Evolutionary conservation across 2,888 invertebrate genomes (phyloP), one percentile per base, ranked within the genome.

Genomic region (Metopia argyrocephala): DNA sequence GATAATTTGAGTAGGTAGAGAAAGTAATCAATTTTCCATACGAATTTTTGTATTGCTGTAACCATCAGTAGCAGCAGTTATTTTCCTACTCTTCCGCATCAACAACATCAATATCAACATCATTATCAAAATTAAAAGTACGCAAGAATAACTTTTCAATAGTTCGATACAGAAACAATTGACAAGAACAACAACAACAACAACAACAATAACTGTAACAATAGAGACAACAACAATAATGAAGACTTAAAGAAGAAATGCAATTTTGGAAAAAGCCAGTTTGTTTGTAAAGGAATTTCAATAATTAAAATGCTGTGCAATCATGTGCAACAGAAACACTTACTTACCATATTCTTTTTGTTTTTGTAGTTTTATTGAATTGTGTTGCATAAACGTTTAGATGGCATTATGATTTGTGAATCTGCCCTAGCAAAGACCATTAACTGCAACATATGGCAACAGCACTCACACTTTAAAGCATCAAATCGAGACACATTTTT

Each of bases 291-390:
- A 56, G 45, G 56, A 73, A 21, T 73, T 71, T 66, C 9, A 65
- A 78, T 71, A 78, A 78, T 71, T 71, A 71, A 71, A 78, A 61
- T n/a, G 18, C 57, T 64, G 31, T 65, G 45, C 46, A 68, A 68
- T 71, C 65, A 71, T 61, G 71, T 68, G 71, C 56, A 62, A 57
- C n/a, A n/a, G 45, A 78, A 73, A 61, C 78, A 73, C 66, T 78
- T 78, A 65, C 70, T 78, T 68, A 78, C 78, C 78, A 71, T 65
- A 57, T n/a, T n/a, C n/a, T n/a, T n/a, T n/a, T n/a, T n/a, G n/a
- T n/a, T n/a, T n/a, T n/a, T n/a, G n/a, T n/a, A n/a, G n/a, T n/a
- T n/a, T 65, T 65, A 59, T 48, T 38, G 54, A 56, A 64, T 64
- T 50, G 25, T 54, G 50, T 23, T 68, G 54, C 68, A 52, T 54